Evolutionary conservation across 2,113 vertebrate species (phyloP), one percentile per base, ranked within the genome.

Genomic region (Channa argus): DNA sequence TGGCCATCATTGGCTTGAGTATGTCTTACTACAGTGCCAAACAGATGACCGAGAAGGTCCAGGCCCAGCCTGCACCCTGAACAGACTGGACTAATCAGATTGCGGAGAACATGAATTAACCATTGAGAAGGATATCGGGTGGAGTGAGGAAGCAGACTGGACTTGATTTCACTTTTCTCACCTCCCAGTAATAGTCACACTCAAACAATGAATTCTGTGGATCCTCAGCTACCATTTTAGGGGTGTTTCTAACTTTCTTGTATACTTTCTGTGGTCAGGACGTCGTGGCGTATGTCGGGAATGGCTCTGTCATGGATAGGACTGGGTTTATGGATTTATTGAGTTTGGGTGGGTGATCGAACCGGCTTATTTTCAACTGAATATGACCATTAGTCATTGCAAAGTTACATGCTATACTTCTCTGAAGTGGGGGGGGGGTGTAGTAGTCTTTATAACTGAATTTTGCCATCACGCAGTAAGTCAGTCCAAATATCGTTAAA

Each of bases 1-100:
- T 99, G 89, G 97, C 97, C 33, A 95, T 96, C 11, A 90, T 96
- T 2, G 98, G 98, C 15, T 91, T 98, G 56, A 93, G 97, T 44
- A 72, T 98, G 73, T 99, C 97, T 84, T 95, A 95, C 90, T 99
- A 98, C 89, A 97, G 96, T 0, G 95, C 93, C 69, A 94, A 95
- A 65, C 96, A 95, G 84, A 97, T 99, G 97, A 94, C 94, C 0
- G 88, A 92, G 67, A 95, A 94, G 45, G 84, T 81, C 60, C 94
- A 77, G 5, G 53, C 56, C 0, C 86, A 90, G 39, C 93, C 94
- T 0, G 78, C 80, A 5, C 92, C 90, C 0, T 95, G 91, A 94
- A 59, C 8, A 41, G n/a, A 38, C 43, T 6, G 0, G 4, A 34
- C 24, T 4, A 14, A 38, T 45, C 38, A 39, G n/a, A 55, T 44